Conservation (phyloP, 2,888 invertebrate species). For the Cataglyphis cursor region DNA sequence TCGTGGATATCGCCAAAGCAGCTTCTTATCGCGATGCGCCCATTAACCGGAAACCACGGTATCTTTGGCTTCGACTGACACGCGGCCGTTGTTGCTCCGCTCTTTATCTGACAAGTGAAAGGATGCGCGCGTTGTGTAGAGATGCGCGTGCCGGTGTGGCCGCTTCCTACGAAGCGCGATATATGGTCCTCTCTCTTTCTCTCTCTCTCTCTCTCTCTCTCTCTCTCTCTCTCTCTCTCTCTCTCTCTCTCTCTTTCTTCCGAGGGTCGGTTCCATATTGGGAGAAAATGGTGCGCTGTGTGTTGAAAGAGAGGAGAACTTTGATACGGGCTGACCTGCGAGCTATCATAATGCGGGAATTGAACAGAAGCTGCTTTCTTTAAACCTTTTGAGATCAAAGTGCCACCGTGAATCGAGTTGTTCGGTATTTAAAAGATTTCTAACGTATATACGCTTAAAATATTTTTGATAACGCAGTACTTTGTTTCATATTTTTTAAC, state of each 20-base stretch:
- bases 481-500: background rate
- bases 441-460: background rate
- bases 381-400: background rate
- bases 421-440: background rate
- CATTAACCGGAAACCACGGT: constrained; percentile 79
- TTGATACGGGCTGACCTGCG: background rate
- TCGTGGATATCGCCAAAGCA: constrained; percentile 15
- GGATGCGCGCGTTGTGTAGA: constrained; percentile 63
- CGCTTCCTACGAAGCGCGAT: background rate
- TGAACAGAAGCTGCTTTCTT: constrained; percentile 20
- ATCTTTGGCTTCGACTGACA: constrained; percentile 76
- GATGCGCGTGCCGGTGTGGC: constrained; percentile 42
- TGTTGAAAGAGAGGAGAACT: constrained; percentile 7
- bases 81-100: constrained; percentile 67
- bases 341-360: background rate
- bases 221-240: background rate
- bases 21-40: constrained; percentile 72
- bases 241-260: background rate
- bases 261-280: background rate
- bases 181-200: background rate
- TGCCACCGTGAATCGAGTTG: background rate
- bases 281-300: constrained; percentile 27
- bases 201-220: background rate
- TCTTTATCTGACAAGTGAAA: constrained; percentile 70
- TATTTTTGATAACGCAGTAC: background rate